Conservation (phyloP, 2,113 vertebrate species). For the Actenoides lindsayi region DNA sequence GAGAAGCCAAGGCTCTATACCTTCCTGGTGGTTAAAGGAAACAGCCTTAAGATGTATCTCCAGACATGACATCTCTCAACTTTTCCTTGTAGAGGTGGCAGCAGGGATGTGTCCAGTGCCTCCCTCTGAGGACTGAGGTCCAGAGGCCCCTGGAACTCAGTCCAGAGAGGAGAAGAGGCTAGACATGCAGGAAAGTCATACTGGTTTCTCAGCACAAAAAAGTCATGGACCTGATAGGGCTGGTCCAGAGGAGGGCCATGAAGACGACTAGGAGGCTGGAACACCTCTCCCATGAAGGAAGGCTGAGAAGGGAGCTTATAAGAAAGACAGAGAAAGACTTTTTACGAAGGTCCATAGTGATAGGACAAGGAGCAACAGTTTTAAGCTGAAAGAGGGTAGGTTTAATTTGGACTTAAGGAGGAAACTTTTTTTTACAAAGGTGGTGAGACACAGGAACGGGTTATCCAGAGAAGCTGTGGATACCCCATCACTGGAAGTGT, state of each 20-base stretch:
- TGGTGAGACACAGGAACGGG: neutral
- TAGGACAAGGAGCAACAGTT: neutral
- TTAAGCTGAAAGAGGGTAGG: neutral
- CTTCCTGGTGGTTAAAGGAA: neutral
- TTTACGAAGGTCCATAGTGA: neutral
- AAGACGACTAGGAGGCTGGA: neutral
- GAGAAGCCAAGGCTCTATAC: neutral
- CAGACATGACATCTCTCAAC: neutral
- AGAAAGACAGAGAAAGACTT: neutral
- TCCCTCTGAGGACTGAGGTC: neutral
- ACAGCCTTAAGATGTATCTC: neutral
- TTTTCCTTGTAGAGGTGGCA: neutral
- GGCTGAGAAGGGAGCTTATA: neutral
- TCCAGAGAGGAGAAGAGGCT: neutral
- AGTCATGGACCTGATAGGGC: accelerated
- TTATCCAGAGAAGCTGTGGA: neutral
- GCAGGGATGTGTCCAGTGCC: neutral
- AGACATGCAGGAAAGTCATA: neutral
- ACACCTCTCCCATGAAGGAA: accelerated
- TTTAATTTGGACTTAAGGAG: neutral
- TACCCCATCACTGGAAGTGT: neutral
- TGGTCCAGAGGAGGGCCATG: neutral
- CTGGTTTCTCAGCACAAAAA: neutral
- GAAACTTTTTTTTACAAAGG: neutral
- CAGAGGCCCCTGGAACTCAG: neutral